Conservation (phyloP, 2,888 invertebrate species). For the Sesia bembeciformis region DNA sequence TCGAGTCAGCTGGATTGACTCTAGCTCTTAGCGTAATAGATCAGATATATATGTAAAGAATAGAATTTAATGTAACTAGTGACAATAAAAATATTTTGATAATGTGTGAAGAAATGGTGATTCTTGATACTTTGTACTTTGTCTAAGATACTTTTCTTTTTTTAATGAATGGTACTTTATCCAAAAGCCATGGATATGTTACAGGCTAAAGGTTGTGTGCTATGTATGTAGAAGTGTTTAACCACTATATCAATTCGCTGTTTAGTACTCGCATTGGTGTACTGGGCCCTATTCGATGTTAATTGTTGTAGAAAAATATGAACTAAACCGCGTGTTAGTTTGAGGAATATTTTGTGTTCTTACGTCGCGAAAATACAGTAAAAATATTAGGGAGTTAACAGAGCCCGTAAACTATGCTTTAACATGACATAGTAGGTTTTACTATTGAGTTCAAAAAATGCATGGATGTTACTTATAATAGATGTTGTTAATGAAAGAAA, state of each 20-base stretch:
- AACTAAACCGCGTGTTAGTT: not conserved
- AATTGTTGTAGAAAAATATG: constrained; percentile 28
- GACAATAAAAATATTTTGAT: constrained; percentile 52
- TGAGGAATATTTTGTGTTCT: not conserved
- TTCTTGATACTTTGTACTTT: constrained; percentile 10
- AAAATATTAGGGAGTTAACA: too few relatives aligned
- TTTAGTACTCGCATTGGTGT: constrained; percentile 13
- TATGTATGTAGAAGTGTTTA: constrained; percentile 24
- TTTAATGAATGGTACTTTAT: not conserved
- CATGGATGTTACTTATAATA: too few relatives aligned
- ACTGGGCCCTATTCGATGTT: constrained; percentile 30
- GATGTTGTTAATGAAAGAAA: too few relatives aligned
- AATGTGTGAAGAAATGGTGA: constrained; percentile 9
- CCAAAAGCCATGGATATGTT: constrained; percentile 9
- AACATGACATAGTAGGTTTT: too few relatives aligned
- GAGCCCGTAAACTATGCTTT: too few relatives aligned
- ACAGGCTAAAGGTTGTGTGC: constrained; percentile 53
- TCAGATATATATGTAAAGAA: not conserved
- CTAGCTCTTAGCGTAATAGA: constrained; percentile 14
- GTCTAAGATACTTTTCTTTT: constrained; percentile 1
- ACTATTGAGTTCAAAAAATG: too few relatives aligned
- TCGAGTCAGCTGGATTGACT: constrained; percentile 38
- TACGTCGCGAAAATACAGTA: too few relatives aligned
- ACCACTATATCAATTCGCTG: constrained; percentile 15
- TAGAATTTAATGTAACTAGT: constrained; percentile 19